Evolutionary conservation across 2,797 vertebrate species (phyloP).

Genomic region (Acomys russatus): DNA sequence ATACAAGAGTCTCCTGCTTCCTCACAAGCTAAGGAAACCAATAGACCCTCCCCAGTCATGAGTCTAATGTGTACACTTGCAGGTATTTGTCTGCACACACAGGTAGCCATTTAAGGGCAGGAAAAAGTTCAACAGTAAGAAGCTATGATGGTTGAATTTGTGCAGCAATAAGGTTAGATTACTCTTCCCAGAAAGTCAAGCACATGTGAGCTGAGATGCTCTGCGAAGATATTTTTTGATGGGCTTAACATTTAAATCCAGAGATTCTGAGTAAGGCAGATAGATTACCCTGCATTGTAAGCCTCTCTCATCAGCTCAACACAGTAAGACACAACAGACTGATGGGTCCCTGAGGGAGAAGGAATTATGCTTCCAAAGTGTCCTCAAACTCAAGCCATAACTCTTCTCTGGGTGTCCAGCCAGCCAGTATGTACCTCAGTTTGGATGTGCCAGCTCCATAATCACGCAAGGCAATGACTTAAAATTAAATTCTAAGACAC

Average conservation of each 20-base stretch:
- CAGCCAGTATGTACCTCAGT: not conserved
- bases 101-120: not conserved
- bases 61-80: not conserved
- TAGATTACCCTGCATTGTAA: not conserved
- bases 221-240: not conserved
- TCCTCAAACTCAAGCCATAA: not conserved
- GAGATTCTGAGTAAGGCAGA: not conserved
- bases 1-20: not conserved
- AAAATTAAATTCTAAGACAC: not conserved
- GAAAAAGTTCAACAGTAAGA: not conserved
- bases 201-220: constrained; percentile 19
- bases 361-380: not conserved
- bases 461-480: not conserved
- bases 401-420: not conserved
- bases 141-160: not conserved
- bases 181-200: not conserved
- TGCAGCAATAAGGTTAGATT: not conserved
- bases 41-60: not conserved
- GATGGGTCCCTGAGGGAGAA: not conserved
- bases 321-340: not conserved
- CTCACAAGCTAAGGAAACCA: not conserved
- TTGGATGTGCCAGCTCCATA: not conserved
- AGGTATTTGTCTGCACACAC: not conserved
- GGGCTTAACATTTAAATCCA: not conserved
- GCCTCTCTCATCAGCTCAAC: not conserved